Evolutionary conservation across 1,140 invertebrate genomes (phyloP).

Genomic region (Zaprionus davidi): DNA sequence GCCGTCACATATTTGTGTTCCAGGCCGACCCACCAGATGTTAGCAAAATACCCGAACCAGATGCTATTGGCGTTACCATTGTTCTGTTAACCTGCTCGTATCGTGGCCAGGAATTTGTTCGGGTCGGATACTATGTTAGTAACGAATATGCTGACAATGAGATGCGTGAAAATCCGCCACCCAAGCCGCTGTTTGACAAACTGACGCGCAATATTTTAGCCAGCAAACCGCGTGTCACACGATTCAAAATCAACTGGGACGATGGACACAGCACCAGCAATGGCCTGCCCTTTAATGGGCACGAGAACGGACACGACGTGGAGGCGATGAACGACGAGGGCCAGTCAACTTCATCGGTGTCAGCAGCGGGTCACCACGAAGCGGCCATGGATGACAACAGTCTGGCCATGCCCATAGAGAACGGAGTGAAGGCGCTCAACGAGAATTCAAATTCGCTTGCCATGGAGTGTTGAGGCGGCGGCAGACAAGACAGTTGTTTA

Average conservation of each 20-base stretch:
- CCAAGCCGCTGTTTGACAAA: conserved; percentile 96
- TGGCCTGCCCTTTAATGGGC: conserved; percentile 44
- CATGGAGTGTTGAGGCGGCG: conserved; percentile 77
- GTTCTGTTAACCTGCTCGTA: conserved; percentile 98
- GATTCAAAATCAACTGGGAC: conserved; percentile 99
- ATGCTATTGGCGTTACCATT: conserved; percentile 98
- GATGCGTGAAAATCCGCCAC: conserved; percentile 96
- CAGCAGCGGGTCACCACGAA: conserved; percentile 29
- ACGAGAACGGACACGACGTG: conserved; percentile 55
- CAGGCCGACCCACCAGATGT: conserved; percentile 98
- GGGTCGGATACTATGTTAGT: conserved; percentile 99
- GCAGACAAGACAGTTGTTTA: conserved; percentile 1
- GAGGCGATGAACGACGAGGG: conserved; percentile 53
- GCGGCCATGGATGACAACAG: conserved; percentile 75
- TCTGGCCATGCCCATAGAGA: conserved; percentile 76
- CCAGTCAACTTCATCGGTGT: conserved; percentile 57
- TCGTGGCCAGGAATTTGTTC: conserved; percentile 95
- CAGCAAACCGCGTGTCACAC: conserved; percentile 96
- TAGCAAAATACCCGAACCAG: conserved; percentile 95
- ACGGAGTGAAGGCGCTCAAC: conserved; percentile 76
- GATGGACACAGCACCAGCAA: conserved; percentile 86
- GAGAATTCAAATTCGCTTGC: conserved; percentile 84
- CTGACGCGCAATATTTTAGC: conserved; percentile 97
- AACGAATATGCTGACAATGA: conserved; percentile 98
- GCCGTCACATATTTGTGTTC: conserved; percentile 90